A percentile compares a stretch with the other conserved stretches of the same genome.
These are phyloP conservation scores for Alligator mississippiensis DNA, from an alignment of 2,113 vertebrate genomes.

Conservation along the genomic window DNA sequence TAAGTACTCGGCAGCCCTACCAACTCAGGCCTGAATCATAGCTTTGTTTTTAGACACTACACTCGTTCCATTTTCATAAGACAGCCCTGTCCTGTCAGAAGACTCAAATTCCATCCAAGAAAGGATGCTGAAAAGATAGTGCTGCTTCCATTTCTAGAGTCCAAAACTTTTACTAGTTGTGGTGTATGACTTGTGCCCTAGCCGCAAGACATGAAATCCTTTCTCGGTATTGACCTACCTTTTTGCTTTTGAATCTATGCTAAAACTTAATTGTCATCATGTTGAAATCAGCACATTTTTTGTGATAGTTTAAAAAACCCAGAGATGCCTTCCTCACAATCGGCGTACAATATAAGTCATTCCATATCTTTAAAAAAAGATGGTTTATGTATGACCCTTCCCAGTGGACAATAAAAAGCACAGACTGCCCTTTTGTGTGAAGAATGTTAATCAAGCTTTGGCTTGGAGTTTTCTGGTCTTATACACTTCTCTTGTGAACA, in stretches of 20 bases:
- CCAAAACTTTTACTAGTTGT: too few relatives aligned
- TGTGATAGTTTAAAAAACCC: neutral
- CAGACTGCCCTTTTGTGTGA: neutral
- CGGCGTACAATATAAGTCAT: too few relatives aligned
- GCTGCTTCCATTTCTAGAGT: neutral
- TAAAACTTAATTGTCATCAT: neutral
- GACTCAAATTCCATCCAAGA: too few relatives aligned
- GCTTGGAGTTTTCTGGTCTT: neutral
- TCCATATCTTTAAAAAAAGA: neutral
- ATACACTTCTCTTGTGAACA: neutral
- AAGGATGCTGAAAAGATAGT: too few relatives aligned
- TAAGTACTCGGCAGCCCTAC: neutral
- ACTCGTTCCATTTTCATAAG: neutral
- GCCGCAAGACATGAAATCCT: neutral
- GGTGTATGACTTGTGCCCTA: too few relatives aligned
- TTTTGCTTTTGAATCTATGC: neutral
- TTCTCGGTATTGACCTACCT: neutral
- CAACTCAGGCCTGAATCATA: neutral
- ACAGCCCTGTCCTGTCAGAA: too few relatives aligned
- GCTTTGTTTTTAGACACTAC: neutral
- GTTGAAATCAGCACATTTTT: neutral
- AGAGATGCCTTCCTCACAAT: neutral
- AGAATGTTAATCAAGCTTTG: neutral
- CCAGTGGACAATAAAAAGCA: neutral
- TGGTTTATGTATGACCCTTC: neutral